phyloP scores from a whole-genome alignment of 2,797 vertebrate species.

The Tapera naevia region DNA sequence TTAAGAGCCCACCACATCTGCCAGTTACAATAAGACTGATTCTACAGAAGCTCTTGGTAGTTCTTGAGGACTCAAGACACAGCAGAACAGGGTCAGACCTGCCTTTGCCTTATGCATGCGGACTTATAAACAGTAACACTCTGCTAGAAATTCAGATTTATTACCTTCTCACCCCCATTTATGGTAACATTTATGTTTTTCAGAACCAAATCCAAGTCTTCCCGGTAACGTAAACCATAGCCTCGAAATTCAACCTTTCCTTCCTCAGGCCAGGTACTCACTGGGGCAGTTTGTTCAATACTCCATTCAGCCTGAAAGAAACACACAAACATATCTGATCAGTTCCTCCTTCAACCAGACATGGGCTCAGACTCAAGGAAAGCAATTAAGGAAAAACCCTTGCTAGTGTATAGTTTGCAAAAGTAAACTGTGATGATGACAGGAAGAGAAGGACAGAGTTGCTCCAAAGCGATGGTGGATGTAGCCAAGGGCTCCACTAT shows the following conservation, averaged over 20 bases:
- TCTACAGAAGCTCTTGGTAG: neutral
- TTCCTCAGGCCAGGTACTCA: slow-evolving; percentile 82
- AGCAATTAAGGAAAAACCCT: neutral
- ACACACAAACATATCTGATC: neutral
- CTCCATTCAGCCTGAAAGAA: slow-evolving; percentile 86
- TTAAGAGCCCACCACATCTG: neutral
- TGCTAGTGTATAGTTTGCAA: neutral
- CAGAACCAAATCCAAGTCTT: slow-evolving; percentile 89
- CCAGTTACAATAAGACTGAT: neutral
- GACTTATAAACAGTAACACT: neutral
- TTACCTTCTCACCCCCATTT: slow-evolving; percentile 90
- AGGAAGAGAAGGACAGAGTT: neutral
- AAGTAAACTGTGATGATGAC: neutral
- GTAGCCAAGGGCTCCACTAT: neutral
- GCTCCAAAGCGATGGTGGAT: neutral
- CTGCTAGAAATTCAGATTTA: neutral
- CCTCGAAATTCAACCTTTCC: slow-evolving; percentile 86
- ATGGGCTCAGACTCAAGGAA: accelerated
- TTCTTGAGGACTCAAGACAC: neutral
- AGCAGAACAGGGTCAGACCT: neutral
- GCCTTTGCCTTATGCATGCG: neutral
- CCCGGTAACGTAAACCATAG: slow-evolving; percentile 88
- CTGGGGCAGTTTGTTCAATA: slow-evolving; percentile 69
- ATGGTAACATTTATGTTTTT: slow-evolving; percentile 85
- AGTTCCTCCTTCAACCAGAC: neutral